Evolutionary conservation across 2,113 vertebrate genomes (phyloP).

Genomic region (Naja naja): DNA sequence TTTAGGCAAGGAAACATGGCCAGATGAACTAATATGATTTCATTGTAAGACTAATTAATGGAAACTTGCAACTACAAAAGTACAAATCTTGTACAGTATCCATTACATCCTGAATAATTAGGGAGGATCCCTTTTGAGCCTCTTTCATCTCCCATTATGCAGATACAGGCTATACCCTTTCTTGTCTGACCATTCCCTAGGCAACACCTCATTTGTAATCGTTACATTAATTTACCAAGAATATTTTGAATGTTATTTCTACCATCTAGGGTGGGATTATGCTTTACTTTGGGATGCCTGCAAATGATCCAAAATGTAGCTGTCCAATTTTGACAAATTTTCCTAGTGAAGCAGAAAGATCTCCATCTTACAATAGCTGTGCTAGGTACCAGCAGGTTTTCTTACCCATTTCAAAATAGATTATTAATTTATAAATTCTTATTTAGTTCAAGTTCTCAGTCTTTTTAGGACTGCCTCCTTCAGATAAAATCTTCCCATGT

Average conservation of each 20-base stretch:
- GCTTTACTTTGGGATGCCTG: background rate
- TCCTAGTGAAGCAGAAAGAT: background rate
- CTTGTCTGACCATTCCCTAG: too few species aligned
- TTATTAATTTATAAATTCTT: background rate
- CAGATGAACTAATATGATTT: too few species aligned
- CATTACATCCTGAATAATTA: too few species aligned
- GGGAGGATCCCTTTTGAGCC: too few species aligned
- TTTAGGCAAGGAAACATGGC: background rate
- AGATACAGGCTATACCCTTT: too few species aligned
- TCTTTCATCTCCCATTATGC: too few species aligned
- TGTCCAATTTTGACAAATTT: background rate
- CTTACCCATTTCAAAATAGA: background rate
- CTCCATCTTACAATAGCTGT: background rate
- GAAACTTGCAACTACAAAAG: too few species aligned
- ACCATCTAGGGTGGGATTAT: background rate
- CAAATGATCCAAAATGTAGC: background rate
- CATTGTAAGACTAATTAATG: too few species aligned
- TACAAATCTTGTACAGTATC: too few species aligned
- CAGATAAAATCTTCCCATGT: background rate
- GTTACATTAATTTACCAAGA: background rate
- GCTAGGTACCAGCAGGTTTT: background rate
- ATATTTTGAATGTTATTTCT: background rate
- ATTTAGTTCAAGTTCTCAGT: background rate
- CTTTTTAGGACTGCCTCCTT: background rate
- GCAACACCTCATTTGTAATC: too few species aligned